These are phyloP conservation scores for Nomia melanderi DNA, from an alignment of 1,140 invertebrate genomes.

Conservation along the genomic window DNA sequence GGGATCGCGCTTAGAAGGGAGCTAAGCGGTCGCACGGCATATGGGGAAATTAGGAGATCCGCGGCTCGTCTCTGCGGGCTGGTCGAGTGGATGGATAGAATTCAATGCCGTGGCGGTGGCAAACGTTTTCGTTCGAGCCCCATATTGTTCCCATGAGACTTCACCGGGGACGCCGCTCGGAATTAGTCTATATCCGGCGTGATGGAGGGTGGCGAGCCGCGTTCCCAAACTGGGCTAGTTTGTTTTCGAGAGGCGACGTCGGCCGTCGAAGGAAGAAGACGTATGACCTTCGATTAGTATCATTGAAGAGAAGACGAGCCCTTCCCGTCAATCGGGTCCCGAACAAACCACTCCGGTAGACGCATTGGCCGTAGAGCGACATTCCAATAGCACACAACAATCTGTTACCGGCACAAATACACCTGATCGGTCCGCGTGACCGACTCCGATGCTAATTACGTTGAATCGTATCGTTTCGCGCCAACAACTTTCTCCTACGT, in stretches of 20 bases:
- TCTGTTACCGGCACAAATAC: background rate
- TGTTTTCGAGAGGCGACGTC: constrained; percentile 47
- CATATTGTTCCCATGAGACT: constrained; percentile 74
- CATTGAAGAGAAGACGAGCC: background rate
- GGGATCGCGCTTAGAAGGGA: background rate
- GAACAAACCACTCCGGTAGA: background rate
- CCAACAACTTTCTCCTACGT: too few relatives aligned
- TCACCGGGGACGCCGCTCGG: constrained; percentile 67
- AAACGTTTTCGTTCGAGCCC: constrained; percentile 52
- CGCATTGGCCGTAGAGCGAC: background rate
- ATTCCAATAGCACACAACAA: background rate
- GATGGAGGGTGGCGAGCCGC: constrained; percentile 6
- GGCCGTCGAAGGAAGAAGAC: constrained; percentile 39
- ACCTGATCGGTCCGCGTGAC: too few relatives aligned
- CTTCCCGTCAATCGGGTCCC: background rate
- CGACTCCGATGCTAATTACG: too few relatives aligned
- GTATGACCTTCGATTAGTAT: constrained; percentile 37
- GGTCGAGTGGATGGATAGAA: constrained; percentile 70
- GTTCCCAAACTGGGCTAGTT: constrained; percentile 36
- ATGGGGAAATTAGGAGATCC: constrained; percentile 73
- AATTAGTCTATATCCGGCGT: constrained; percentile 76
- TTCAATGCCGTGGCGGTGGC: constrained; percentile 68
- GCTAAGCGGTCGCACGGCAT: constrained; percentile 36
- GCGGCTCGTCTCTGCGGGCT: constrained; percentile 55
- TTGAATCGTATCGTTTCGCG: too few relatives aligned